phyloP scores from a whole-genome alignment of 30 jellyfish, hydroid and myxozoan species.

The Hydractinia echinata region DNA sequence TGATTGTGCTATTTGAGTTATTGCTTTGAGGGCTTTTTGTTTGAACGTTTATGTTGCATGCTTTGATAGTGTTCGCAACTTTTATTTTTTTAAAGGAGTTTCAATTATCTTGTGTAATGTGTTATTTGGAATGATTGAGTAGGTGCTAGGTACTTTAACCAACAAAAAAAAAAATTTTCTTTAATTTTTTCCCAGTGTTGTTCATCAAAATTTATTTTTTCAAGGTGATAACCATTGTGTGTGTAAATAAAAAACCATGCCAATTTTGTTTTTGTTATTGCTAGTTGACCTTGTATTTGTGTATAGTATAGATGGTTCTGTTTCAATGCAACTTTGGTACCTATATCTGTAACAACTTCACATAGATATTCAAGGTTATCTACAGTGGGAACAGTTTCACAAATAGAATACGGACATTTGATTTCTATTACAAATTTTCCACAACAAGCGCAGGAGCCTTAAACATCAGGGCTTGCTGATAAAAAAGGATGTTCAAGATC shows the following conservation, averaged over 20 bases:
- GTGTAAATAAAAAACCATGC: constrained; percentile 11
- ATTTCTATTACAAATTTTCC: constrained; percentile 5
- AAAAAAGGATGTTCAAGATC: not conserved
- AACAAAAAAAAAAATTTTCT: too few relatives aligned
- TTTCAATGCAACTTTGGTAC: not conserved
- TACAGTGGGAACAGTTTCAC: not conserved
- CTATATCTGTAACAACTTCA: not conserved
- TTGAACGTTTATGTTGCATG: too few relatives aligned
- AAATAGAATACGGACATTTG: constrained; percentile 7
- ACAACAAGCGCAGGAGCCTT: not conserved
- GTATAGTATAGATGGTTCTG: not conserved
- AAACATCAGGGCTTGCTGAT: not conserved
- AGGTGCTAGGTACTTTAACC: too few relatives aligned
- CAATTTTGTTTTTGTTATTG: not conserved
- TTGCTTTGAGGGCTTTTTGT: too few relatives aligned
- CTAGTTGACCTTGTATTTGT: constrained; percentile 17
- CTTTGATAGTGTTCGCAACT: too few relatives aligned
- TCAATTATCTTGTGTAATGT: too few relatives aligned
- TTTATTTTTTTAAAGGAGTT: too few relatives aligned
- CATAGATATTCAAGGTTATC: not conserved
- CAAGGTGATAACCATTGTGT: not conserved
- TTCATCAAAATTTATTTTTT: constrained; percentile 11
- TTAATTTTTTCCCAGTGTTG: too few relatives aligned
- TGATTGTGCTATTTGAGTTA: too few relatives aligned
- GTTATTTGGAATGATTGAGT: too few relatives aligned